These are phyloP conservation scores for Malthinus flaveolus DNA, from an alignment of 2,888 invertebrate genomes.

Conservation along the genomic window DNA sequence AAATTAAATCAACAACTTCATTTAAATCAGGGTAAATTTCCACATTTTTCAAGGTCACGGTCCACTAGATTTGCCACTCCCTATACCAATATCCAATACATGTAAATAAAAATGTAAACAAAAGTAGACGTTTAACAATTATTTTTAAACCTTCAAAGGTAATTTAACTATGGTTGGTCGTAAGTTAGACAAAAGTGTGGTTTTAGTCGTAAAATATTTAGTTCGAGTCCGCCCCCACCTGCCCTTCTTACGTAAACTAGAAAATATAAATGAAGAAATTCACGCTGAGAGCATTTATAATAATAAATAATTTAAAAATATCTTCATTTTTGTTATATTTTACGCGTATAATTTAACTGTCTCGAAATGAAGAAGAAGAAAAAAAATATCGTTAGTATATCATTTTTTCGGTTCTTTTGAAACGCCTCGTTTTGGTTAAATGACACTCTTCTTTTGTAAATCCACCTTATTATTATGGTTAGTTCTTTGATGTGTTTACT, in stretches of 20 bases:
- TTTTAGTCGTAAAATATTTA: conserved; percentile 34
- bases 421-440: conserved; percentile 44
- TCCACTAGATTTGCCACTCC: too few relatives aligned
- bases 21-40: too few relatives aligned
- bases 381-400: conserved; percentile 36
- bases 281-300: conserved; percentile 11
- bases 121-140: background rate
- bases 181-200: conserved; percentile 10
- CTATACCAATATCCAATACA: too few relatives aligned
- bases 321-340: conserved; percentile 37
- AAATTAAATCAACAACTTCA: too few relatives aligned
- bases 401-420: conserved; percentile 39
- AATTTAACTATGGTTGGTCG: conserved; percentile 7
- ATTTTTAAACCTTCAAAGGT: background rate
- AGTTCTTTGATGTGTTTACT: conserved; percentile 1
- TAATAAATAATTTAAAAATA: conserved; percentile 39
- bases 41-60: too few relatives aligned
- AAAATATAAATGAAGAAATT: conserved; percentile 28
- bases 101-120: too few relatives aligned
- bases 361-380: conserved; percentile 32
- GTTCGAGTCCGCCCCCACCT: conserved; percentile 36
- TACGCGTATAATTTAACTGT: conserved; percentile 32
- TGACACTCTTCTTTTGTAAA: conserved; percentile 45
- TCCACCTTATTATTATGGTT: conserved; percentile 44
- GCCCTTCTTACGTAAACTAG: conserved; percentile 23